phyloP scores from a whole-genome alignment of 2,113 vertebrate species.

The Indicator indicator region DNA sequence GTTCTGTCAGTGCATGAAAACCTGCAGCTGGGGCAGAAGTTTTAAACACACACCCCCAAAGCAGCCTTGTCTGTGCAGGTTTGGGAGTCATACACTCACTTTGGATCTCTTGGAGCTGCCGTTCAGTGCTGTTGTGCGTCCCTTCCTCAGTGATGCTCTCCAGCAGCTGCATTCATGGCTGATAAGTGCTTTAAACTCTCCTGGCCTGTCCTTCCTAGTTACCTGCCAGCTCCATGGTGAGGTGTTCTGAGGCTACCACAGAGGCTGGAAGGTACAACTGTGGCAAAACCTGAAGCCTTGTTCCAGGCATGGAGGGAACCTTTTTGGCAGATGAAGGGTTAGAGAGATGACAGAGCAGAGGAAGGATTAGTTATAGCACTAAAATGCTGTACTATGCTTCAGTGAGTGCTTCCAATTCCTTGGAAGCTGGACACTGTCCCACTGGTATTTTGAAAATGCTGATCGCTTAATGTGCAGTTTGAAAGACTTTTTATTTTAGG shows the following conservation, averaged over 20 bases:
- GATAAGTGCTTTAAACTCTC: not conserved
- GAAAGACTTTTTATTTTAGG: not conserved
- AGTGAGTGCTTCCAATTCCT: not conserved
- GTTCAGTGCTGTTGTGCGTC: rapidly evolving
- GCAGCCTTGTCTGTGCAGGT: not conserved
- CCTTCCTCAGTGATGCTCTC: not conserved
- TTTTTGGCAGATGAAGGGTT: not conserved
- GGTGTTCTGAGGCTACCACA: not conserved
- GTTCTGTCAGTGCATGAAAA: not conserved
- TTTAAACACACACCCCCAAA: not conserved
- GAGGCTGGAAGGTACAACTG: not conserved
- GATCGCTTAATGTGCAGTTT: not conserved
- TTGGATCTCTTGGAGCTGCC: not conserved
- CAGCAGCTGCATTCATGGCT: not conserved
- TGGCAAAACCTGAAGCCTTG: not conserved
- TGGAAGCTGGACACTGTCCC: not conserved
- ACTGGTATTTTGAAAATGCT: not conserved
- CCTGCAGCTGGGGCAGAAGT: not conserved
- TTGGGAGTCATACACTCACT: rapidly evolving
- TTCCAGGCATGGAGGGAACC: not conserved
- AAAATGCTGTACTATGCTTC: not conserved
- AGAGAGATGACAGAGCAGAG: not conserved
- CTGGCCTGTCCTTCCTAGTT: not conserved
- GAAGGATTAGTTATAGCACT: not conserved
- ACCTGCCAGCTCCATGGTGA: not conserved